Evolutionary conservation across 2,797 vertebrate species (phyloP).

Genomic region (Ptychadena robeensis): DNA sequence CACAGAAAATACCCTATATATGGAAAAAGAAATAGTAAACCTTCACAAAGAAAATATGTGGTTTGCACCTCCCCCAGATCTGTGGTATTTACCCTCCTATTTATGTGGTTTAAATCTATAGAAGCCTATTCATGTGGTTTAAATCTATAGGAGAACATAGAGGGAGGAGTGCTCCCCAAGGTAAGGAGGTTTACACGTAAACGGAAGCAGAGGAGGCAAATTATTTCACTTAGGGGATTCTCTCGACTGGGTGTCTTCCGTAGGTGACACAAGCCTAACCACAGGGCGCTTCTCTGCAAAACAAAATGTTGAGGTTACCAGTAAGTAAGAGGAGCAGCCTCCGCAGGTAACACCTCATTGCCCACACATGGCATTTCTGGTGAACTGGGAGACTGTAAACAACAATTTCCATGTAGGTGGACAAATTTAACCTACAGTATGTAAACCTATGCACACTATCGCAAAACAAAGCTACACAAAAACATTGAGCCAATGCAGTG

Average conservation of each 20-base stretch:
- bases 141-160: not conserved
- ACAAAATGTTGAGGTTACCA: slow-evolving; percentile 14
- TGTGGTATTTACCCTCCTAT: slow-evolving; percentile 45
- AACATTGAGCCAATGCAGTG: not conserved
- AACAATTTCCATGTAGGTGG: not conserved
- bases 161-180: not conserved
- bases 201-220: slow-evolving; percentile 13
- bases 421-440: too few relatives aligned
- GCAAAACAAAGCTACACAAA: not conserved
- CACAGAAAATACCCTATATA: slow-evolving; percentile 14
- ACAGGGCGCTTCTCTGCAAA: slow-evolving; percentile 35
- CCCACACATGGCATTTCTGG: not conserved
- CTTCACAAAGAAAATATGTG: slow-evolving; percentile 38
- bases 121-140: slow-evolving; percentile 32
- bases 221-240: slow-evolving; percentile 16
- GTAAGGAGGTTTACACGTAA: slow-evolving; percentile 1
- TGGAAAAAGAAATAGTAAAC: slow-evolving; percentile 37
- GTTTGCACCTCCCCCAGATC: slow-evolving; percentile 27
- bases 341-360: slow-evolving; percentile 18
- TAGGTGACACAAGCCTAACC: slow-evolving; percentile 34
- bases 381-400: not conserved
- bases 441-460: not conserved
- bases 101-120: slow-evolving; percentile 6
- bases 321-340: slow-evolving; percentile 29
- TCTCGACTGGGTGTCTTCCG: slow-evolving; percentile 5